Base-by-base conservation (phyloP, 2,888 invertebrate genomes). In the Strigamia maritima region DNA sequence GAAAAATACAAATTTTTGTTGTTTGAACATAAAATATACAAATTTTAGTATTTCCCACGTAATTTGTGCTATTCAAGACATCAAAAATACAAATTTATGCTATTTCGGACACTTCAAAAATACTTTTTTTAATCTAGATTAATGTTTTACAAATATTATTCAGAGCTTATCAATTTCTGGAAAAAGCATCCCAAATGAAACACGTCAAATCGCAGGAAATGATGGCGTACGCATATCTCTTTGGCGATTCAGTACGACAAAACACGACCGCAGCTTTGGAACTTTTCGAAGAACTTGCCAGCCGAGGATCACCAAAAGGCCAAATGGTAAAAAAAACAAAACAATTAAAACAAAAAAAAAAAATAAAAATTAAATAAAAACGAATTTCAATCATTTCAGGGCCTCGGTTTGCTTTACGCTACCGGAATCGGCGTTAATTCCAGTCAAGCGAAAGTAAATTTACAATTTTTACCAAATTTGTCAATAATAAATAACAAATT, bases 401-500 rank as follows among this genome's bases (percentile, higher is more conserved):
- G 93, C 40, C 88, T 95, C 85, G 96, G 94, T 0, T 95, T 95
- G 86, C 87, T 97, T 76, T 92, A 95, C 86, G 92, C 96, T 2
- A 91, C 93, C 44, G 98, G 97, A 19, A 89, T 96, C 44, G 90
- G 91, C 8, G 92, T 93, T n/a, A 92, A 94, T 81, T 93, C 95
- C 0, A 95, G 94, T 80, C 96, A 96, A 85, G 91, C 94, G 0
- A 90, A 91, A 84, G 94, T 81, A 80, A 78, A 60, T 77, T 19
- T 19, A n/a, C 28, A 26, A n/a, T n/a, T n/a, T n/a, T n/a, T n/a
- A n/a, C n/a, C n/a, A n/a, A n/a, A n/a, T n/a, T n/a, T n/a, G n/a
- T n/a, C n/a, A n/a, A n/a, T n/a, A n/a, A n/a, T n/a, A n/a, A n/a
- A n/a, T n/a, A n/a, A n/a, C n/a, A n/a, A n/a, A n/a, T n/a, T n/a